Percentiles rank a stretch among this genome's conserved stretches.
Evolutionary conservation across 53 echinoderm and acorn worm genomes (phyloP).

Genomic region (Holothuria leucospilota): DNA sequence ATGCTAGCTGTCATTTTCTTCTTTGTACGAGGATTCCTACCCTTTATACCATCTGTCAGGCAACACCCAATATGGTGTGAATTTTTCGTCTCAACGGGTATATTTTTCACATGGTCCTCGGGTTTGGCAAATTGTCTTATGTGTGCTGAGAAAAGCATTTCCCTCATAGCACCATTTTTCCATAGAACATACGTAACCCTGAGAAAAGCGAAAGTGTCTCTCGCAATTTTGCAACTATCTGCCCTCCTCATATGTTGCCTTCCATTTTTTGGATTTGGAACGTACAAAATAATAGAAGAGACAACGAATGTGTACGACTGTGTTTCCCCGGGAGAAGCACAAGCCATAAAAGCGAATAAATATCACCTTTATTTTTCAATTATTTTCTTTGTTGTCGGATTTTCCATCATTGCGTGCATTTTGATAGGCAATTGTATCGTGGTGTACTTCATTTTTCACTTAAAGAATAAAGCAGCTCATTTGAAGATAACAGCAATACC

Average conservation of each 20-base stretch:
- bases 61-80: not conserved
- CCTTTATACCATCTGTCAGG: not conserved
- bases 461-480: slow-evolving; percentile 37
- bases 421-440: slow-evolving; percentile 16
- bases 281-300: not conserved
- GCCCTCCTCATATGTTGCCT: not conserved
- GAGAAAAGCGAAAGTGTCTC: slow-evolving; percentile 1
- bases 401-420: slow-evolving; percentile 6
- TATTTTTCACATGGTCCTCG: slow-evolving; percentile 37
- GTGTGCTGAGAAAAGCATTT: slow-evolving; percentile 24
- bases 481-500: not conserved
- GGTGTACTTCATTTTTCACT: slow-evolving; percentile 27
- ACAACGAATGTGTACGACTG: not conserved
- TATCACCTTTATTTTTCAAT: slow-evolving; percentile 26
- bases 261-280: slow-evolving; percentile 36
- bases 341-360: not conserved
- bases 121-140: slow-evolving; percentile 30
- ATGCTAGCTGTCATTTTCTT: slow-evolving; percentile 28
- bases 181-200: slow-evolving; percentile 12
- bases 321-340: slow-evolving; percentile 27
- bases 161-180: slow-evolving; percentile 28
- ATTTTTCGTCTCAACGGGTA: not conserved
- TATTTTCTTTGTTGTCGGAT: slow-evolving; percentile 31
- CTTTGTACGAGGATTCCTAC: not conserved
- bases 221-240: not conserved